These are phyloP conservation scores for Rhyacophila evoluta DNA, from an alignment of 2,888 invertebrate species.

Conservation along the genomic window DNA sequence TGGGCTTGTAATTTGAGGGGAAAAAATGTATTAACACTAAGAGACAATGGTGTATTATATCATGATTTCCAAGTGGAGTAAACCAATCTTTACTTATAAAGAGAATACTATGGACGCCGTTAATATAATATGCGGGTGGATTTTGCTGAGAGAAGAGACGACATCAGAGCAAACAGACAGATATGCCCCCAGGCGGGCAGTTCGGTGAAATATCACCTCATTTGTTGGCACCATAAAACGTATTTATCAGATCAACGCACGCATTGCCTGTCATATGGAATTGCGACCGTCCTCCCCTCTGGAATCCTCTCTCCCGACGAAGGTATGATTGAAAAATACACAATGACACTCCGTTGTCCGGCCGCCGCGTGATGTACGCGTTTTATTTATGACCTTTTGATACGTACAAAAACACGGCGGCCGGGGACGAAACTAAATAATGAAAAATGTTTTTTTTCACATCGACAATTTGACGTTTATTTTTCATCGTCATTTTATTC, in stretches of 20 bases:
- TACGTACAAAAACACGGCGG: slow-evolving; percentile 17
- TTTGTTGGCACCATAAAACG: slow-evolving; percentile 50
- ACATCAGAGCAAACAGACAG: slow-evolving; percentile 26
- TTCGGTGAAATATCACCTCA: slow-evolving; percentile 50
- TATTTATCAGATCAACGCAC: slow-evolving; percentile 52
- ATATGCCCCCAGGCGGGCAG: slow-evolving; percentile 33
- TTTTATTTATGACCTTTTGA: slow-evolving; percentile 33
- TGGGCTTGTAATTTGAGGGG: too few relatives aligned
- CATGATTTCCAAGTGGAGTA: too few relatives aligned
- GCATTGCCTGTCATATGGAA: slow-evolving; percentile 44
- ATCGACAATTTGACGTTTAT: slow-evolving; percentile 18
- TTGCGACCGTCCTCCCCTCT: not conserved
- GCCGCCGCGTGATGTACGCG: not conserved
- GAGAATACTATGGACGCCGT: too few relatives aligned
- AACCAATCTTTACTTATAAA: too few relatives aligned
- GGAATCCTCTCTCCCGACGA: slow-evolving; percentile 1
- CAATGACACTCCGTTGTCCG: slow-evolving; percentile 13
- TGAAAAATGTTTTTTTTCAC: slow-evolving; percentile 10
- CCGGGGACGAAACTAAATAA: slow-evolving; percentile 22
- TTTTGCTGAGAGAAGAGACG: not conserved
- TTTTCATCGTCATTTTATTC: not conserved
- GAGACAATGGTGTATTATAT: too few relatives aligned
- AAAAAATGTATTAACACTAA: too few relatives aligned
- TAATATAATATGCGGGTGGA: not conserved
- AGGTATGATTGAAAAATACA: slow-evolving; percentile 45